Conservation (phyloP, 2,888 invertebrate species). For the Prenolepis imparis region DNA sequence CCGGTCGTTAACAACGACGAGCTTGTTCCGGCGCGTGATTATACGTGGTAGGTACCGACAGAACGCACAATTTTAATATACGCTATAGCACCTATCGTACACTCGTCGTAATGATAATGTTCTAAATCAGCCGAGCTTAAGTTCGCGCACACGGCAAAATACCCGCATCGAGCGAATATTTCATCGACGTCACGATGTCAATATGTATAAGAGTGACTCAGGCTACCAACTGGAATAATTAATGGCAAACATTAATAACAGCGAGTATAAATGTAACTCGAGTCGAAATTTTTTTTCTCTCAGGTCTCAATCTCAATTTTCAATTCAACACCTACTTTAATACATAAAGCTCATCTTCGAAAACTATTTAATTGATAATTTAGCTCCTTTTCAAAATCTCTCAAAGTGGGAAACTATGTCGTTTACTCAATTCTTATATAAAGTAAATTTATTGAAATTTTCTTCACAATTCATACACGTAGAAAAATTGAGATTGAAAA, state of each 20-base stretch:
- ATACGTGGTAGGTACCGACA: constrained; percentile 12
- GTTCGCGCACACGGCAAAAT: background rate
- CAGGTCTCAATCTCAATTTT: background rate
- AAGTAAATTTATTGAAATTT: background rate
- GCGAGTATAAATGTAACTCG: background rate
- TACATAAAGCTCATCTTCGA: background rate
- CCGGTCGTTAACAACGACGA: constrained; percentile 59
- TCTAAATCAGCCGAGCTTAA: constrained; percentile 33
- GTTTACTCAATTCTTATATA: background rate
- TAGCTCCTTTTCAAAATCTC: background rate
- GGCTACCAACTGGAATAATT: background rate
- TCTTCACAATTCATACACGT: background rate
- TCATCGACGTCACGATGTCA: background rate
- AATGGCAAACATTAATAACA: background rate
- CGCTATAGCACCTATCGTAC: background rate
- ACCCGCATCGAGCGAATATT: background rate
- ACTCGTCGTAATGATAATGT: constrained; percentile 27
- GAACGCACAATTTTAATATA: constrained; percentile 46
- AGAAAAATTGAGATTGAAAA: background rate
- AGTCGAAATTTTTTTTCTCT: background rate
- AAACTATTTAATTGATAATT: background rate
- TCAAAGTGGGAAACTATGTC: background rate
- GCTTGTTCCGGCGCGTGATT: constrained; percentile 53
- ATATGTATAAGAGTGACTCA: background rate
- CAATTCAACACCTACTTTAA: background rate